These are phyloP conservation scores for Spheniscus mendiculus DNA, from an alignment of 2,113 vertebrate genomes.

Conservation along the genomic window DNA sequence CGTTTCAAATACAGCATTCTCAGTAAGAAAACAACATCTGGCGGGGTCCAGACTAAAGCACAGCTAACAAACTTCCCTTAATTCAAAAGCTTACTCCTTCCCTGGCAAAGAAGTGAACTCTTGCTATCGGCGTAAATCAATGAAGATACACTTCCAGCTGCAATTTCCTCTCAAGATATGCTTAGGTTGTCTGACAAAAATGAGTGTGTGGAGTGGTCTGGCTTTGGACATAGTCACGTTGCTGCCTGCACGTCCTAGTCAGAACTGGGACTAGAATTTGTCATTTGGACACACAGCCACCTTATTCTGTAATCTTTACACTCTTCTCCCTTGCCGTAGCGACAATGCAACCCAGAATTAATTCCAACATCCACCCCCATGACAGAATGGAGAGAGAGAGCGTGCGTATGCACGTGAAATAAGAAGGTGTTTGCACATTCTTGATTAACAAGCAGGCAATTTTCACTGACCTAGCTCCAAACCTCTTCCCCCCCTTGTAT, in stretches of 20 bases:
- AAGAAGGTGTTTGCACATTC: neutral
- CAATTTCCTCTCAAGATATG: neutral
- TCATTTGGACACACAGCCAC: neutral
- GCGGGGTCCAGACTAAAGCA: neutral
- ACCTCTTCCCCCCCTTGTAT: accelerated
- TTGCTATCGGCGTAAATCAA: neutral
- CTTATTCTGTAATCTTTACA: neutral
- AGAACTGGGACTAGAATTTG: neutral
- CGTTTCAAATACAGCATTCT: neutral
- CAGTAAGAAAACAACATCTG: neutral
- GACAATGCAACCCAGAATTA: neutral
- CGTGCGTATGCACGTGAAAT: accelerated
- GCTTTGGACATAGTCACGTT: neutral
- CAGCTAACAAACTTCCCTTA: neutral
- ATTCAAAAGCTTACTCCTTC: neutral
- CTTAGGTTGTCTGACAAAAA: neutral
- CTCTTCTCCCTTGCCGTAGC: neutral
- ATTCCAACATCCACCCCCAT: neutral
- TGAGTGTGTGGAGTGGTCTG: neutral
- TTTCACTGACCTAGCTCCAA: neutral
- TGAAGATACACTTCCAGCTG: neutral
- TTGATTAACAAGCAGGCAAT: neutral
- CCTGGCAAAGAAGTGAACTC: neutral
- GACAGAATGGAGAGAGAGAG: neutral
- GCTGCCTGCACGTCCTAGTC: neutral